Evolutionary conservation across 1,140 invertebrate species (phyloP).

Genomic region (Philopotamus ludificatus): DNA sequence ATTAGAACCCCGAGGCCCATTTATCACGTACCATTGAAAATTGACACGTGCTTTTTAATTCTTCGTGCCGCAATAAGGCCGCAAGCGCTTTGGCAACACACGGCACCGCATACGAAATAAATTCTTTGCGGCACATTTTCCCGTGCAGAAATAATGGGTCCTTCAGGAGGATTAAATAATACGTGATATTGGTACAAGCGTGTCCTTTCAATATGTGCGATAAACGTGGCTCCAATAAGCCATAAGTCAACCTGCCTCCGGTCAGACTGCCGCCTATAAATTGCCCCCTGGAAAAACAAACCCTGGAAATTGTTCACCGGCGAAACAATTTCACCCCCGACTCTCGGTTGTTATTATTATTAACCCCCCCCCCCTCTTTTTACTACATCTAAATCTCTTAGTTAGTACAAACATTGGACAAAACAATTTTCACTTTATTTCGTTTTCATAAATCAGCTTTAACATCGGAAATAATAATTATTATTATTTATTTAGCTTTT

Average conservation of each 20-base stretch:
- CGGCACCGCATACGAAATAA: not conserved
- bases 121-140: not conserved
- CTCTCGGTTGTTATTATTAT: too few species aligned
- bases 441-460: too few species aligned
- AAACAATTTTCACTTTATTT: too few species aligned
- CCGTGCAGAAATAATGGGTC: constrained; percentile 11
- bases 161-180: constrained; percentile 24
- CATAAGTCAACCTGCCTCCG: constrained; percentile 22
- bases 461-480: too few species aligned
- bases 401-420: too few species aligned
- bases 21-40: too few species aligned
- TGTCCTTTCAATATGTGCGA: constrained; percentile 24
- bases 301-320: not conserved
- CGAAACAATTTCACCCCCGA: constrained; percentile 27
- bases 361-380: too few species aligned
- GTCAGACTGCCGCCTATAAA: constrained; percentile 17
- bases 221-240: constrained; percentile 22
- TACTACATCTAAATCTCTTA: too few species aligned
- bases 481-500: too few species aligned
- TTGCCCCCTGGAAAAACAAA: constrained; percentile 24
- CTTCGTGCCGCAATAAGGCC: too few species aligned
- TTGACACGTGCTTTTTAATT: too few species aligned
- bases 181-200: constrained; percentile 24
- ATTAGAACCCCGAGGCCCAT: too few species aligned
- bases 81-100: not conserved